Evolutionary conservation across 2,888 invertebrate genomes (phyloP).

Genomic region (Lasioglossum lativentre): DNA sequence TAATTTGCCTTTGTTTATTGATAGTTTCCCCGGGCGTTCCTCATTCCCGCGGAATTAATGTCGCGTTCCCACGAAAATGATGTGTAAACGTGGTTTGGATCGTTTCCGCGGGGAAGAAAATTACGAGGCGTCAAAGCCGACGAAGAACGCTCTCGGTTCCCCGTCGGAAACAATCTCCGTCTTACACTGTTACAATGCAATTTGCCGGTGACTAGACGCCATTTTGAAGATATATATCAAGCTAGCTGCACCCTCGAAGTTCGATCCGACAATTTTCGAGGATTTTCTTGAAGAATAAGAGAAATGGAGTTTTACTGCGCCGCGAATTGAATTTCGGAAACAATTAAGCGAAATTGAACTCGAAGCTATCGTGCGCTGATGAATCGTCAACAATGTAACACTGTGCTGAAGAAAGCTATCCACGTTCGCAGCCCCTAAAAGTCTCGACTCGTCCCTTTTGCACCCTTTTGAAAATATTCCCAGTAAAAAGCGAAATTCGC

Average conservation of each 20-base stretch:
- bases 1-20: neutral
- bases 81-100: constrained; percentile 11
- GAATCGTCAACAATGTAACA: neutral
- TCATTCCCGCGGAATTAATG: neutral
- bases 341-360: neutral
- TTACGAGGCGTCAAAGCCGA: neutral
- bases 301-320: neutral
- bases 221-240: constrained; percentile 1
- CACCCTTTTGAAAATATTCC: neutral
- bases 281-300: neutral
- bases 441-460: neutral
- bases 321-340: neutral
- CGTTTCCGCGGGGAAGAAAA: neutral
- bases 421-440: neutral
- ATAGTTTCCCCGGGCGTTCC: neutral
- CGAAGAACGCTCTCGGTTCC: neutral
- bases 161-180: neutral
- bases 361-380: neutral
- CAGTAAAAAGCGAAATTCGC: neutral
- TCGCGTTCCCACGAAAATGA: neutral
- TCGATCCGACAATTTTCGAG: neutral
- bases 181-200: neutral
- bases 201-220: neutral
- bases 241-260: neutral
- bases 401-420: neutral